phyloP scores from a whole-genome alignment of 2,888 invertebrate genomes.

The Andrena flavipes region DNA sequence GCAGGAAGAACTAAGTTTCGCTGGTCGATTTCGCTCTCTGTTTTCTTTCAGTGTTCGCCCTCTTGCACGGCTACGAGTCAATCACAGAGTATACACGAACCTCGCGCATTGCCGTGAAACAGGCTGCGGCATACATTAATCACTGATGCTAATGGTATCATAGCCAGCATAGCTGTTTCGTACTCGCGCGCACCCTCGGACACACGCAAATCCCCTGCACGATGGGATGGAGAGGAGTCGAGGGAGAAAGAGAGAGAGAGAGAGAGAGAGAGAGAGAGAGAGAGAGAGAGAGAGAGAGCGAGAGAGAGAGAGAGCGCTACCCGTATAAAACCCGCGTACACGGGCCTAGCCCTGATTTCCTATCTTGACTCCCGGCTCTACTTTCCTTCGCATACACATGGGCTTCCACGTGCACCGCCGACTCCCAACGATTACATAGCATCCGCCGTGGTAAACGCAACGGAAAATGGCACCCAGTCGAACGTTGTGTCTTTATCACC shows the following conservation, averaged over 20 bases:
- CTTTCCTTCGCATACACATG: slow-evolving; percentile 28
- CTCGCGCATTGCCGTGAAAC: slow-evolving; percentile 77
- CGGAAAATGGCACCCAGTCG: slow-evolving; percentile 39
- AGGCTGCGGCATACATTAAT: slow-evolving; percentile 83
- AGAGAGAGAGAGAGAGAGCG: slow-evolving; percentile 33
- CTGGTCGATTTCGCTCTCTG: slow-evolving; percentile 9
- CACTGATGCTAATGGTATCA: slow-evolving; percentile 84
- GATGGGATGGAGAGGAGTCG: slow-evolving; percentile 28
- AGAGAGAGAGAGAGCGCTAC: slow-evolving; percentile 33
- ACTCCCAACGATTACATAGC: not conserved
- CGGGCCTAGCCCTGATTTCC: slow-evolving; percentile 10
- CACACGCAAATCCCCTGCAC: slow-evolving; percentile 39
- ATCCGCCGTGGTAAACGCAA: not conserved
- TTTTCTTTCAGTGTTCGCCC: slow-evolving; percentile 52
- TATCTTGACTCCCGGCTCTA: slow-evolving; percentile 27
- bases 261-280: slow-evolving; percentile 31
- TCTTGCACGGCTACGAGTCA: slow-evolving; percentile 72
- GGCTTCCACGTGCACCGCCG: not conserved
- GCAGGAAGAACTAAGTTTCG: slow-evolving; percentile 44
- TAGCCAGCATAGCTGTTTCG: slow-evolving; percentile 78
- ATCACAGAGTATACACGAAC: slow-evolving; percentile 78
- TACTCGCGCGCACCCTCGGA: slow-evolving; percentile 58
- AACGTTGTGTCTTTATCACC: slow-evolving; percentile 26
- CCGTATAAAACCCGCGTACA: slow-evolving; percentile 46
- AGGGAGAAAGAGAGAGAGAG: slow-evolving; percentile 27